Percentiles rank a stretch among this genome's conserved stretches.
phyloP scores from a whole-genome alignment of 1,140 invertebrate species.

The Apis cerana region DNA sequence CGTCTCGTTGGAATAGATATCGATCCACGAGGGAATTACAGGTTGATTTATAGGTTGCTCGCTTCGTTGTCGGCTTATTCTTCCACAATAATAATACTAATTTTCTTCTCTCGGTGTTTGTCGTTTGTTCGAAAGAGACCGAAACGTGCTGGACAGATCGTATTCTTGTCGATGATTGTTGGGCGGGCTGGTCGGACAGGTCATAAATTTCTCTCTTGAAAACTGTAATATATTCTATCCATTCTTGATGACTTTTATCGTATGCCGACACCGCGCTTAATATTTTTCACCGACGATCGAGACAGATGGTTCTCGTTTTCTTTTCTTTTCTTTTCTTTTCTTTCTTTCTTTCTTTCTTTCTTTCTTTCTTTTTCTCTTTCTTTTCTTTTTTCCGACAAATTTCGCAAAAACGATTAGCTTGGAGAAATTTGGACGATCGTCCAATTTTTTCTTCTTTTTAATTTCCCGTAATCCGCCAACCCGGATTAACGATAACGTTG shows the following conservation, averaged over 20 bases:
- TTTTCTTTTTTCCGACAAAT: too few relatives aligned
- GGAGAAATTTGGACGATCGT: too few relatives aligned
- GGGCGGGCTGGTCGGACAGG: constrained; percentile 47
- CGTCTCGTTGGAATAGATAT: background rate
- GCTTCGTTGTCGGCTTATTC: too few relatives aligned
- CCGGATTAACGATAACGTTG: too few relatives aligned
- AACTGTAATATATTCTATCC: constrained; percentile 41
- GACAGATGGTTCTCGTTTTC: constrained; percentile 3
- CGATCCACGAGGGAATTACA: background rate
- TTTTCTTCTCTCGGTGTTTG: constrained; percentile 58
- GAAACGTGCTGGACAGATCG: constrained; percentile 11
- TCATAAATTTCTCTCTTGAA: constrained; percentile 58
- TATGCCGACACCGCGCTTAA: constrained; percentile 3
- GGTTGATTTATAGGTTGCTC: constrained; percentile 1
- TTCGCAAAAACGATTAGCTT: too few relatives aligned
- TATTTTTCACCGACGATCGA: constrained; percentile 17
- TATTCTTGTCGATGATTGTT: constrained; percentile 54
- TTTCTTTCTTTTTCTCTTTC: background rate
- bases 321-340: background rate
- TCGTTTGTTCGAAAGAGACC: constrained; percentile 3
- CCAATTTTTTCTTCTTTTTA: too few relatives aligned
- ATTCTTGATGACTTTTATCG: constrained; percentile 39
- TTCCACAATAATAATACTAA: constrained; percentile 42
- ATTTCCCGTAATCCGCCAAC: too few relatives aligned
- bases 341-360: background rate